phyloP scores from a whole-genome alignment of 2,113 vertebrate genomes.

The Philantomba maxwellii region DNA sequence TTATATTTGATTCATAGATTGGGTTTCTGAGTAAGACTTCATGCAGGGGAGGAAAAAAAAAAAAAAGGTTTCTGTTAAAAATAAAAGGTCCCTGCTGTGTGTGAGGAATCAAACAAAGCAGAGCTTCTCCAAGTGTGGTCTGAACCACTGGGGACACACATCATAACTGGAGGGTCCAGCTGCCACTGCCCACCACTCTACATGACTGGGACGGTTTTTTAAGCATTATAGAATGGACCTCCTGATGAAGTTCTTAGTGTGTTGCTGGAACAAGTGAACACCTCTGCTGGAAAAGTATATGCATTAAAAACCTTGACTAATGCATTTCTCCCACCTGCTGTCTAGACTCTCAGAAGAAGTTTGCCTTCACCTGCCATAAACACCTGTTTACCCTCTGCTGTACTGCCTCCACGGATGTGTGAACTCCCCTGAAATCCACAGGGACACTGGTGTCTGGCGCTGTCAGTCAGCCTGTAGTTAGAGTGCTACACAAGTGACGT shows the following conservation, averaged over 20 bases:
- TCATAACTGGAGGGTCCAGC: neutral
- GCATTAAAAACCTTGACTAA: conserved; percentile 1
- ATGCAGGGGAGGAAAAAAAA: neutral
- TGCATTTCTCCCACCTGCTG: neutral
- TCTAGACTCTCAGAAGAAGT: neutral
- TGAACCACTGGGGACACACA: neutral
- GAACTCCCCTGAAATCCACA: neutral
- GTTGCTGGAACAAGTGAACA: neutral
- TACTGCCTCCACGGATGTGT: neutral
- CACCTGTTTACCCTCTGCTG: neutral
- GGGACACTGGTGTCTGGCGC: neutral
- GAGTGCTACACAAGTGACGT: neutral
- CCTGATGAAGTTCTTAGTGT: neutral
- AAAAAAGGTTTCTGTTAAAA: neutral
- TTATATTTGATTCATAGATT: neutral
- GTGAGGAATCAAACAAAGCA: neutral
- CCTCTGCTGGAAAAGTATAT: neutral
- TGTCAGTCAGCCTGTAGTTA: neutral
- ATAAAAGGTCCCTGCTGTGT: neutral
- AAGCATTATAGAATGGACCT: neutral
- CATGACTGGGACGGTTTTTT: neutral
- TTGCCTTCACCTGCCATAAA: neutral
- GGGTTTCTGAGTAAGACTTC: conserved; percentile 7
- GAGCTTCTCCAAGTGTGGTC: neutral
- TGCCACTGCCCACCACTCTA: neutral